Evolutionary conservation across 2,113 vertebrate genomes (phyloP), one percentile per base, ranked within the genome.

Genomic region (Passer montanus): DNA sequence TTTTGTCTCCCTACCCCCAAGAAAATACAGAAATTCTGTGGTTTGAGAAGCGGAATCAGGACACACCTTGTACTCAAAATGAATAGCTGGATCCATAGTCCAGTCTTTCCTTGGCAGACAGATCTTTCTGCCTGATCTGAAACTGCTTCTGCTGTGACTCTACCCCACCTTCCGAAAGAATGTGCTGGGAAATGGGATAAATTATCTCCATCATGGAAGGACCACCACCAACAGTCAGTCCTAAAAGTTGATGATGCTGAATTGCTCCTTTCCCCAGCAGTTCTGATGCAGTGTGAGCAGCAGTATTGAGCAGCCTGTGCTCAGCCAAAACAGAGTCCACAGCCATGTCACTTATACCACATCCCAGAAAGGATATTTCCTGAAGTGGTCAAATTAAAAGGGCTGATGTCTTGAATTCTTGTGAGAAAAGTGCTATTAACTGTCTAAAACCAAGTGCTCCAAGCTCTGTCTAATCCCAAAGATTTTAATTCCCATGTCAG

Each of bases 311-410:
- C 39, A 84, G 12, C 4, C 22, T 31, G 4, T 31, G 11, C 11
- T 8, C 16, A 68, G 52, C 27, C 10, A 20, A 55, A 84, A 22
- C 5, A 63, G 7, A 84, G 13, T 60, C 30, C 74, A 16, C 9
- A 35, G 5, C 0, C 1, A 19, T 68, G 21, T n/a, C 47, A 87
- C 5, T 11, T 39, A 3, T 11, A 30, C 1, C 1, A 64, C 27
- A 52, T 23, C 19, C 44, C 44, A 73, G 60, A 70, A 67, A 72
- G 27, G 63, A 14, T 79, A 82, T 44, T 82, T 82, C 58, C 35
- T 89, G 33, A 68, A 66, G 18, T 37, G 30, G 15, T 28, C 52
- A 87, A 52, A 84, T 53, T 11, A 5, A 41, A 90, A 78, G 2
- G 10, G 22, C 31, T 78, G 43, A 63, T 50, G 24, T 67, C 58